Evolutionary conservation across 2,797 vertebrate genomes (phyloP), one percentile per base, ranked within the genome.

Genomic region (Anomalospiza imberbis): DNA sequence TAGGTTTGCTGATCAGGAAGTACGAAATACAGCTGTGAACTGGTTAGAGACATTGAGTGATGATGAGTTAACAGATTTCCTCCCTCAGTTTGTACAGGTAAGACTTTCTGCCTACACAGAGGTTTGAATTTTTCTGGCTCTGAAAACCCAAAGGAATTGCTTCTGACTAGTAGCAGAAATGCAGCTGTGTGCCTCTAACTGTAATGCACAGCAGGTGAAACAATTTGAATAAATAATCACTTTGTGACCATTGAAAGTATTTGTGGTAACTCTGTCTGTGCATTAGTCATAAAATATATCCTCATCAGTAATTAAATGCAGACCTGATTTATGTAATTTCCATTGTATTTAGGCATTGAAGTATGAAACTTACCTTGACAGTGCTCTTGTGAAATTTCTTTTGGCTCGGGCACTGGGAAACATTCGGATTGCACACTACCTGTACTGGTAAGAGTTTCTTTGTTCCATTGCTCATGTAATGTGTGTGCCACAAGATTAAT

Each of bases 71-170:
- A 97, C 98, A 51, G 99, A 99, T 95, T 99, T 99, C 93, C 98
- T 99, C 71, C 99, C 99, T 66, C 99, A 99, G 42, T 98, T 99
- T 86, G 99, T 99, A 17, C 99, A 99, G 98, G 99, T 99, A 88
- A 97, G 89, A 68, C 26, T 54, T 90, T n/a, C 42, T 81, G 40
- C 50, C 28, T 74, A 16, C 7, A 4, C 12, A 68, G 29, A 62
- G 32, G 17, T 26, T 86, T 82, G n/a, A 62, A 4, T 17, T 26
- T 79, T 58, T 60, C 53, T 70, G 63, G 2, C 4, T 63, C 10
- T 62, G 32, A 85, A 74, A 92, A 66, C 17, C 1, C 4, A 25
- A 62, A 85, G 51, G 13, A 71, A 44, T 70, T 81, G 22, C 40
- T 68, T 38, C 29, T 72, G 54, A 16, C 13, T 28, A 14, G 12